Base-by-base conservation (phyloP, 30 jellyfish, hydroid and myxozoan genomes). In the Chrysaora quinquecirrha region DNA sequence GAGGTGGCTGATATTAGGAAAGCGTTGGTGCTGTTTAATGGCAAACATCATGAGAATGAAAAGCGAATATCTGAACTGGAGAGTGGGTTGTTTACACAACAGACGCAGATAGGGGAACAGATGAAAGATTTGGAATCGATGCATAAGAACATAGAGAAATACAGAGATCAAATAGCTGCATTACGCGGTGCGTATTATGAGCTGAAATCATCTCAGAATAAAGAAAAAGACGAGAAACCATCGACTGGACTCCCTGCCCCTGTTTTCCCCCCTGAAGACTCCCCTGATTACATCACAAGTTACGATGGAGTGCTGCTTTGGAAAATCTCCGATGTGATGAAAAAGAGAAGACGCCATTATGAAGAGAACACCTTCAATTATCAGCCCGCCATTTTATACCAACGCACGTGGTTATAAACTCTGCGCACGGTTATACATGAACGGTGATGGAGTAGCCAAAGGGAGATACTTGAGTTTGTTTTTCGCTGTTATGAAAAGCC, bases 361-460 rank as follows among this genome's bases (percentile, higher is more conserved):
- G 49, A 68, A 68, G 49, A 80, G 47, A 58, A 33, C 68, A 25
- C 48, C 83, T 1, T 80, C 90, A 2, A 24, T 80, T 20, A 12
- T 64, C 28, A 80, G 90, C 30, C 90, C 90, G 29, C 83, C 90
- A 10, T 80, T 80, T 46, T 80, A 14, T 66, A 25, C 90, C 0
- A 67, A 58, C 22, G 24, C 19, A 48, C 78, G 30, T 30, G 87
- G 76, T 2, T 58, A 56, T 7, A 34, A 62, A 33, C 64, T 56
- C 0, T 29, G 35, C 10, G 61, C 22, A 20, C 76, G 66, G 34
- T 11, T 76, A 29, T 81, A 81, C 48, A n/a, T 71, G 47, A 68
- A 81, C 52, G 91, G 91, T 3, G 84, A 81, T 7, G 91, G 78
- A 21, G 69, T 58, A n/a, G 76, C 78, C 0, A 81, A 65, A 43